Evolutionary conservation across 2,888 invertebrate genomes (phyloP).

Genomic region (Resseliella maxima): DNA sequence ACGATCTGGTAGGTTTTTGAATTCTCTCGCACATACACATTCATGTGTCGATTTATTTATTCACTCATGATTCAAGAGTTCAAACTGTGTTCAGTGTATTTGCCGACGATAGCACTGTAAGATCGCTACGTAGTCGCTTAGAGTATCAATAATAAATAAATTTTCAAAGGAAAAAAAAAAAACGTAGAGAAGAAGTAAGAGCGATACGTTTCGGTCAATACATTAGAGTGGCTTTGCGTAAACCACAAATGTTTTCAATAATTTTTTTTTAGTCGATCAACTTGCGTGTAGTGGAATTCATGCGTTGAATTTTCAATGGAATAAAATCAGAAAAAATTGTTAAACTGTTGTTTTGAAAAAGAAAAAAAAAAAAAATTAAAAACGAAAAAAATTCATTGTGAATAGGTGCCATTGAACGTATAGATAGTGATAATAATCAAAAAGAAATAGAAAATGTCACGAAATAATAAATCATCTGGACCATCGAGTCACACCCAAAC

Average conservation of each 20-base stretch:
- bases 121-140: conserved; percentile 7
- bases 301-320: background rate
- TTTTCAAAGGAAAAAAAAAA: no score
- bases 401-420: no score
- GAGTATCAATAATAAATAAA: conserved; percentile 16
- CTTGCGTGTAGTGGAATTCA: conserved; percentile 7
- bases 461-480: conserved; percentile 61
- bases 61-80: background rate
- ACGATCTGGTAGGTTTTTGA: background rate
- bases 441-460: conserved; percentile 60
- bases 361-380: no score
- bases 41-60: no score
- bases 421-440: conserved; percentile 57
- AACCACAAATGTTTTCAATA: conserved; percentile 38
- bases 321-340: background rate
- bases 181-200: conserved; percentile 35
- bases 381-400: background rate
- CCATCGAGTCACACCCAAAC: conserved; percentile 76
- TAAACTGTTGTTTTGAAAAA: background rate
- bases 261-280: background rate
- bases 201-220: background rate
- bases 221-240: background rate
- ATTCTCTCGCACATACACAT: background rate
- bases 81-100: conserved; percentile 31
- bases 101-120: conserved; percentile 45